phyloP scores from a whole-genome alignment of 2,888 invertebrate genomes.

The Gryllus longicercus region DNA sequence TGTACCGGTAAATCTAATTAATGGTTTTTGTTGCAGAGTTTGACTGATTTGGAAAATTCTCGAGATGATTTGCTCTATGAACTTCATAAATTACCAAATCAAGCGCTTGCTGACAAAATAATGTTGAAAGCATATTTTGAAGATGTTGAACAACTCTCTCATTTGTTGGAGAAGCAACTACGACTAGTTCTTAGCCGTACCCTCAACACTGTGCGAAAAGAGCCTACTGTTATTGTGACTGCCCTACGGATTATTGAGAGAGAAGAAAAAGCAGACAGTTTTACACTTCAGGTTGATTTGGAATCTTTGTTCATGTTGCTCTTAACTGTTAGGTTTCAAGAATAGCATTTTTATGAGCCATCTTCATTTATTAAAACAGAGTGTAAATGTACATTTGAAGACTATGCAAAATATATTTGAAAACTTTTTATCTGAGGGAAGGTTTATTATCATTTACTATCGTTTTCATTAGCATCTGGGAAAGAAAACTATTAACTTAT shows the following conservation, averaged over 20 bases:
- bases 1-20: background rate
- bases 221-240: constrained; percentile 93
- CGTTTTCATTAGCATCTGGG: too few relatives aligned
- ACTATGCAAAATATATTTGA: too few relatives aligned
- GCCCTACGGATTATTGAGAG: constrained; percentile 93
- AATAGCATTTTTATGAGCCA: background rate
- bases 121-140: constrained; percentile 94
- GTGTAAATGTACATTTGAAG: too few relatives aligned
- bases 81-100: constrained; percentile 87
- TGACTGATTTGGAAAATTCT: constrained; percentile 94
- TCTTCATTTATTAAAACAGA: background rate
- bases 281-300: constrained; percentile 63
- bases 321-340: background rate
- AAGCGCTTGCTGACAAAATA: constrained; percentile 83
- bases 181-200: constrained; percentile 85
- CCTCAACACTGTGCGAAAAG: constrained; percentile 89
- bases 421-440: too few relatives aligned
- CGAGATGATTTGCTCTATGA: constrained; percentile 93
- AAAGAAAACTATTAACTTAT: too few relatives aligned
- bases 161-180: constrained; percentile 84
- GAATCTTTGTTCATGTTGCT: background rate
- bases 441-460: too few relatives aligned
- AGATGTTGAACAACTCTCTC: constrained; percentile 88
- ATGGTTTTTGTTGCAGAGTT: constrained; percentile 56
- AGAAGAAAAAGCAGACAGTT: constrained; percentile 91